Percentiles rank a stretch among this genome's conserved stretches.
Evolutionary conservation across 2,113 vertebrate genomes (phyloP).

Genomic region (Sitta europaea): DNA sequence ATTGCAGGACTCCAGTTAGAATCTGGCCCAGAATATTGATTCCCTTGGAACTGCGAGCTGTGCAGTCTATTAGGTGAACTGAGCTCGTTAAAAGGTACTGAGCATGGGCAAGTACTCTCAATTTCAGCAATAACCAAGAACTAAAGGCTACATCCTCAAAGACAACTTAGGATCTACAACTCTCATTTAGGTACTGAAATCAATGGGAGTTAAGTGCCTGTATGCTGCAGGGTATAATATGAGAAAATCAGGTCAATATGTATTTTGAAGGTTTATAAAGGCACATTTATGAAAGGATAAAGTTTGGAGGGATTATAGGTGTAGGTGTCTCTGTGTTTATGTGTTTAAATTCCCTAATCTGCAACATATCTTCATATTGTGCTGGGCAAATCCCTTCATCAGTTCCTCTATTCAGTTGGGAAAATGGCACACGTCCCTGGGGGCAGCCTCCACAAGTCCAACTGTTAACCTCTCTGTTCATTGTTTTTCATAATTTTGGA

Average conservation of each 20-base stretch:
- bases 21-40: conserved; percentile 52
- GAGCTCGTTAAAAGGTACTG: conserved; percentile 45
- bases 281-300: background rate
- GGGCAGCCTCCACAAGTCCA: background rate
- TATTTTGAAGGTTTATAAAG: conserved; percentile 29
- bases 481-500: background rate
- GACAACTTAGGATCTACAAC: conserved; percentile 42
- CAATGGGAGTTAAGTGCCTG: conserved; percentile 42
- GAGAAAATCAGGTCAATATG: conserved; percentile 12
- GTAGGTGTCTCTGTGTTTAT: background rate
- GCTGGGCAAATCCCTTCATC: background rate
- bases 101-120: background rate
- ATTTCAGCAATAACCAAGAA: conserved; percentile 43
- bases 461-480: background rate
- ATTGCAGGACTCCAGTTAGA: background rate
- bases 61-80: conserved; percentile 39
- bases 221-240: conserved; percentile 11
- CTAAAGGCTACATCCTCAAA: conserved; percentile 50
- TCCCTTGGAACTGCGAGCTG: background rate
- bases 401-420: background rate
- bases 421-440: background rate
- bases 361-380: background rate
- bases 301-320: background rate
- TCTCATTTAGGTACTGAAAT: conserved; percentile 49
- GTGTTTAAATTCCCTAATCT: background rate